A percentile compares a stretch with the other conserved stretches of the same genome.
These are phyloP conservation scores for Lithophane ornitopus DNA, from an alignment of 2,888 invertebrate species.

Conservation along the genomic window DNA sequence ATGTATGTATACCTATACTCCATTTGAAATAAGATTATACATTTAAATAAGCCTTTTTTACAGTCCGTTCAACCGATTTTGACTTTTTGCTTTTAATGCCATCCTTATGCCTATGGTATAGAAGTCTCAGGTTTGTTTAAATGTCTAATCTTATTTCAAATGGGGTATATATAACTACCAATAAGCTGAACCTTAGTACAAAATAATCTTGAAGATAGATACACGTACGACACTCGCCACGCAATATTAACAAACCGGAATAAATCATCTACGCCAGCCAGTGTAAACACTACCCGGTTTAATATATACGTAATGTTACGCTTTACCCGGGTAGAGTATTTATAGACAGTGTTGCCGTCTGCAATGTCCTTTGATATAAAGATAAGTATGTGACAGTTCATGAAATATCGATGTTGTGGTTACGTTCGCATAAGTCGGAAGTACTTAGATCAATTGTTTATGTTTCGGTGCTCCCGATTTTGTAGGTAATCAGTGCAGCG, in stretches of 20 bases:
- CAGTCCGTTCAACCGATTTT: no score
- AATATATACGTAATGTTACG: constrained; percentile 56
- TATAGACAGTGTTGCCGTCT: constrained; percentile 45
- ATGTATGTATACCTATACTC: no score
- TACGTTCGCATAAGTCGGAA: neutral
- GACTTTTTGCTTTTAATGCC: no score
- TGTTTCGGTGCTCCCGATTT: no score
- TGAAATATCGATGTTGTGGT: neutral
- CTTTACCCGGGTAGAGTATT: constrained; percentile 51
- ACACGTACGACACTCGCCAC: constrained; percentile 25
- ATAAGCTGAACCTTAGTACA: neutral
- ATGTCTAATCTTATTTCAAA: no score
- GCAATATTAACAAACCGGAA: constrained; percentile 55
- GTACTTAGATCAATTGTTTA: neutral
- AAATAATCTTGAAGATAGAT: constrained; percentile 8
- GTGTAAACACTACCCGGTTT: constrained; percentile 60
- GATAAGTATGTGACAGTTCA: neutral
- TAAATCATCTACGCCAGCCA: constrained; percentile 60
- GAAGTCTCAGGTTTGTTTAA: no score
- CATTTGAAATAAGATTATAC: no score
- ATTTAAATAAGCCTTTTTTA: no score
- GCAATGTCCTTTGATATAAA: constrained; percentile 23
- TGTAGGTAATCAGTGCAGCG: neutral
- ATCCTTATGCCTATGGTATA: no score
- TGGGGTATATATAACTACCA: no score